Evolutionary conservation across 2,113 vertebrate genomes (phyloP).

Genomic region (Carassius auratus): DNA sequence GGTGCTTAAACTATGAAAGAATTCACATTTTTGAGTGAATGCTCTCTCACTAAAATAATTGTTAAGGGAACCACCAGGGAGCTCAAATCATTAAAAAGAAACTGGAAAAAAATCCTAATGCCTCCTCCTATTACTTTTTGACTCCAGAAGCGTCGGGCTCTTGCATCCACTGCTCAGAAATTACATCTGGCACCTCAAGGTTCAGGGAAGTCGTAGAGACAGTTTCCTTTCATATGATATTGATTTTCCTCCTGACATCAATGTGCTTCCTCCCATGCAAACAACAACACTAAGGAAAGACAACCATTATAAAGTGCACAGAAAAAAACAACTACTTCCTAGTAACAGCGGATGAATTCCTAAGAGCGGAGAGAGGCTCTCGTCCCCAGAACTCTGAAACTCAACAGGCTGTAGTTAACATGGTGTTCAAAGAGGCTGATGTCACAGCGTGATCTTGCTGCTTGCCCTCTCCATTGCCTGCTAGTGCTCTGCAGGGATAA

Average conservation of each 20-base stretch:
- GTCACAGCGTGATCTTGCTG: constrained; percentile 19
- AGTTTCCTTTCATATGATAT: constrained; percentile 29
- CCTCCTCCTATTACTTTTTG: neutral
- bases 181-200: constrained; percentile 13
- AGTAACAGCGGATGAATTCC: constrained; percentile 17
- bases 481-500: constrained; percentile 34
- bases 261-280: constrained; percentile 28
- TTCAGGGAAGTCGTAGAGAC: neutral
- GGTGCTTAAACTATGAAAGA: no score
- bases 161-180: neutral
- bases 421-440: constrained; percentile 29
- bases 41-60: neutral
- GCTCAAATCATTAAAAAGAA: neutral
- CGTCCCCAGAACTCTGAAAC: constrained; percentile 26
- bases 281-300: constrained; percentile 4
- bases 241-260: constrained; percentile 32
- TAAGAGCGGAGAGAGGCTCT: neutral
- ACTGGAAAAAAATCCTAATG: neutral
- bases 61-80: neutral
- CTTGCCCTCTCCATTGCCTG: constrained; percentile 26
- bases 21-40: neutral
- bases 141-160: neutral
- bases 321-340: constrained; percentile 8
- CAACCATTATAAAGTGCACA: neutral
- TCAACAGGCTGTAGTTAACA: constrained; percentile 48